Evolutionary conservation across 2,797 vertebrate genomes (phyloP), one percentile per base, ranked within the genome.

Genomic region (Rhinophrynus dorsalis): DNA sequence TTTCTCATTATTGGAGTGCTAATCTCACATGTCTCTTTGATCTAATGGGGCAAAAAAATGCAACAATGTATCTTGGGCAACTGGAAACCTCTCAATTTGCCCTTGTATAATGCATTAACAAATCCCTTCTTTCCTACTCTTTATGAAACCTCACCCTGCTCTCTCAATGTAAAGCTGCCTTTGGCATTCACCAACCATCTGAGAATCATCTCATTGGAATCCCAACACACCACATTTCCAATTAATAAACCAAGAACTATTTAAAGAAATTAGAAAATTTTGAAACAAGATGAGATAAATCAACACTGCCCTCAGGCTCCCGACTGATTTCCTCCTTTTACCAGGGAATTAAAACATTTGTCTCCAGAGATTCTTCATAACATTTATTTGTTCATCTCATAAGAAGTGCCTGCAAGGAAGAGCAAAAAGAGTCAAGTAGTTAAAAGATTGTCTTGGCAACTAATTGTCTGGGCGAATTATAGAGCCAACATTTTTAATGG

Each of bases 311-410:
- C 45, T 18, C 12, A 33, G 62, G 69, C 51, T 17, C 17, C 13
- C 27, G 26, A 44, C 40, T 59, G 50, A 71, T 66, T 66, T 73
- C 54, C 69, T 66, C 54, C 27, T 63, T 37, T 50, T 29, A 60
- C 21, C 15, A 23, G 29, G 23, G 55, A 24, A 50, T 51, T 38
- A 62, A 63, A 42, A 45, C 44, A 65, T 65, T 72, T 40, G 52
- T 50, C 61, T 65, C 24, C 13, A 29, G 54, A 32, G 52, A 27
- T 51, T 21, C 18, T 58, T n/a, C 45, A 65, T 47, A 2, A 23
- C 10, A 24, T 57, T 23, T 40, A 33, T 50, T 21, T 9, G 24
- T 24, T 17, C 9, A 55, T 15, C 21, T 20, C 9, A 8, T 55
- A 29, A 47, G 51, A 2, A 7, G 29, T 65, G 50, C 60, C 68